A percentile compares a stretch with the other conserved stretches of the same genome.
Evolutionary conservation across 2,113 vertebrate genomes (phyloP).

Genomic region (Clarias magur): DNA sequence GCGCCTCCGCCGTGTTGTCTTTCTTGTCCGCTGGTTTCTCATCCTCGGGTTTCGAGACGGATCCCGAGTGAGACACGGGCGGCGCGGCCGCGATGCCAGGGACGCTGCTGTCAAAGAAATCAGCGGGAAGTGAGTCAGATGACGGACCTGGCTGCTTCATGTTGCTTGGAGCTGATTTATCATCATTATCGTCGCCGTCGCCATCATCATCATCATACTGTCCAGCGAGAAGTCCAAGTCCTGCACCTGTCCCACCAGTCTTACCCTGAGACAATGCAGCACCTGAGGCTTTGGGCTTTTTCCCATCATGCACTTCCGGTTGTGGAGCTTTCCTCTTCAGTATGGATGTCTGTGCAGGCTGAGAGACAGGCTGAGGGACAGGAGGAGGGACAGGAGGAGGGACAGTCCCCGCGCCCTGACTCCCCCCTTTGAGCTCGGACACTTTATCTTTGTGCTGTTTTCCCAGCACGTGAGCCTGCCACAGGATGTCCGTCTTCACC

Average conservation of each 20-base stretch:
- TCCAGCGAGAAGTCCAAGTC: slow-evolving; percentile 74
- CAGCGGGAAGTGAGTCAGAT: slow-evolving; percentile 64
- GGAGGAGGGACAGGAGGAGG: slow-evolving; percentile 46
- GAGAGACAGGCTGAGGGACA: slow-evolving; percentile 40
- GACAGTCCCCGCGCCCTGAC: slow-evolving; percentile 58
- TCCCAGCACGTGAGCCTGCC: slow-evolving; percentile 89
- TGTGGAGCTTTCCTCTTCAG: slow-evolving; percentile 79
- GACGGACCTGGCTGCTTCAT: slow-evolving; percentile 17
- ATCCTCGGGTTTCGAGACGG: slow-evolving; percentile 84
- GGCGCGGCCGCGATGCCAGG: slow-evolving; percentile 63
- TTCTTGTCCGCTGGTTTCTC: slow-evolving; percentile 79
- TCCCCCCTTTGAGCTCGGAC: slow-evolving; percentile 76
- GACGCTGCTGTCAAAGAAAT: slow-evolving; percentile 82
- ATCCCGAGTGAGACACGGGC: slow-evolving; percentile 84
- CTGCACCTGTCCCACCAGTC: slow-evolving; percentile 52
- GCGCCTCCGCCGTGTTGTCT: slow-evolving; percentile 85
- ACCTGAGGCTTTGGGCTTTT: slow-evolving; percentile 74
- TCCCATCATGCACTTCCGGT: slow-evolving; percentile 64
- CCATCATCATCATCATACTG: slow-evolving; percentile 77
- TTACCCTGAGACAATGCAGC: slow-evolving; percentile 69
- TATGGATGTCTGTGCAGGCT: slow-evolving; percentile 52
- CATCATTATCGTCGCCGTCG: slow-evolving; percentile 50
- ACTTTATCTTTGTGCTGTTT: slow-evolving; percentile 89
- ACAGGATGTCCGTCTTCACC: slow-evolving; percentile 88
- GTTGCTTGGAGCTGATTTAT: slow-evolving; percentile 37